These are phyloP conservation scores for Dryas iulia DNA, from an alignment of 1,140 invertebrate genomes.

Conservation along the genomic window DNA sequence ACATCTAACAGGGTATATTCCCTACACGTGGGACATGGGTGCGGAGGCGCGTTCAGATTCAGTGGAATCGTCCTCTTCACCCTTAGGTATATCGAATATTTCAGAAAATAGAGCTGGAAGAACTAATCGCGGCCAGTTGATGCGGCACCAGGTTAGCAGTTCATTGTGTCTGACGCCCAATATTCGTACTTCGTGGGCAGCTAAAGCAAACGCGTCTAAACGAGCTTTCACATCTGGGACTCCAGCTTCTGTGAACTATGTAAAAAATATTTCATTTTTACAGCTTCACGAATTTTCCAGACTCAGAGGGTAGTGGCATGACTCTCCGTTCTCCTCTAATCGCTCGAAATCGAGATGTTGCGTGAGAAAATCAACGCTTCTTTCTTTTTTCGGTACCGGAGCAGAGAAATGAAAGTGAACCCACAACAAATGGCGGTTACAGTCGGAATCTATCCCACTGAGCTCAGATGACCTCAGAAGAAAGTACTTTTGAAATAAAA, in stretches of 20 bases:
- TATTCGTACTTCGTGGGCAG: conserved; percentile 89
- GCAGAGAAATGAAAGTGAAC: no score
- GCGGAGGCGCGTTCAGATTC: conserved; percentile 19
- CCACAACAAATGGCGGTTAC: no score
- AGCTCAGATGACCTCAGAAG: no score
- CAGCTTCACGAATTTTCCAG: no score
- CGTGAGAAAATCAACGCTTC: no score
- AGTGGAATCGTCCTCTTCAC: conserved; percentile 41
- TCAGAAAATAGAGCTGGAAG: conserved; percentile 97
- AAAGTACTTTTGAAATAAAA: no score
- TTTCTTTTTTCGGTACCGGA: no score
- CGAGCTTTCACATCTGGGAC: conserved; percentile 74
- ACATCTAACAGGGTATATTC: conserved; percentile 6
- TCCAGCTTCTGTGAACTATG: conserved; percentile 24
- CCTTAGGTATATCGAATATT: conserved; percentile 97
- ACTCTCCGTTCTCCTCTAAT: no score
- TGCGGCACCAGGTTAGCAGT: conserved; percentile 94
- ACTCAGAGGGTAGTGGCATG: no score
- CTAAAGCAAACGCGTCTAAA: conserved; percentile 85
- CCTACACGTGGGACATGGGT: conserved; percentile 14
- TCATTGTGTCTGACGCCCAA: conserved; percentile 92
- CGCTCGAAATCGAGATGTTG: no score
- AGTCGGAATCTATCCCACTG: no score
- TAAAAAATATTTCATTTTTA: neutral
- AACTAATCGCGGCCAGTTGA: conserved; percentile 91